Conservation (phyloP, 2,113 vertebrate genomes). For the Copsychus sechellarum region DNA sequence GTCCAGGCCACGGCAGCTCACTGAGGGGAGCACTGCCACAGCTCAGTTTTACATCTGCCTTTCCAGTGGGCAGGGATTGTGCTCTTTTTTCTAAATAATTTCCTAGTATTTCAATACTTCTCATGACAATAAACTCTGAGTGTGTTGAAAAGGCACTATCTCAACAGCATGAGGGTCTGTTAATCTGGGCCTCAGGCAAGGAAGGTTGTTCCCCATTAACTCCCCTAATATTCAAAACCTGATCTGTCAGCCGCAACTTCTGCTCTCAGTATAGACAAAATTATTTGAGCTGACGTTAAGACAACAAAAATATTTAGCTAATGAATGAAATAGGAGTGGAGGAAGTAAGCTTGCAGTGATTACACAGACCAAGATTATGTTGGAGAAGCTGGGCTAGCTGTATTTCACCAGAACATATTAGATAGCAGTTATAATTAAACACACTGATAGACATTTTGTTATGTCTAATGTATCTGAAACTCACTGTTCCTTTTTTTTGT, state of each 20-base stretch:
- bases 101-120: not conserved
- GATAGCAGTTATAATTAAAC: not conserved
- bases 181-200: not conserved
- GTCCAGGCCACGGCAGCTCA: not conserved
- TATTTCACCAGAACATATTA: not conserved
- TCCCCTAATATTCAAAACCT: not conserved
- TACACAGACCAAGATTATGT: not conserved
- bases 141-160: not conserved
- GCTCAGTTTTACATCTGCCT: not conserved
- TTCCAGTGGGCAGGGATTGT: not conserved
- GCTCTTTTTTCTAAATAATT: not conserved
- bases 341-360: not conserved
- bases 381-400: not conserved
- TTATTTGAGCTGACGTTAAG: not conserved
- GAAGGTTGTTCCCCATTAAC: not conserved
- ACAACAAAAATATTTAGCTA: not conserved
- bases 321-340: not conserved
- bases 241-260: not conserved
- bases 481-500: conserved; percentile 49
- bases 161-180: not conserved
- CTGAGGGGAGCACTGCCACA: not conserved
- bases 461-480: conserved; percentile 9
- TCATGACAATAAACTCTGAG: not conserved
- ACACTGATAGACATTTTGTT: not conserved
- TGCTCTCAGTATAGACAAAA: not conserved